Evolutionary conservation across 2,888 invertebrate species (phyloP), one percentile per base, ranked within the genome.

Genomic region (Parapristionchus giblindavisi): DNA sequence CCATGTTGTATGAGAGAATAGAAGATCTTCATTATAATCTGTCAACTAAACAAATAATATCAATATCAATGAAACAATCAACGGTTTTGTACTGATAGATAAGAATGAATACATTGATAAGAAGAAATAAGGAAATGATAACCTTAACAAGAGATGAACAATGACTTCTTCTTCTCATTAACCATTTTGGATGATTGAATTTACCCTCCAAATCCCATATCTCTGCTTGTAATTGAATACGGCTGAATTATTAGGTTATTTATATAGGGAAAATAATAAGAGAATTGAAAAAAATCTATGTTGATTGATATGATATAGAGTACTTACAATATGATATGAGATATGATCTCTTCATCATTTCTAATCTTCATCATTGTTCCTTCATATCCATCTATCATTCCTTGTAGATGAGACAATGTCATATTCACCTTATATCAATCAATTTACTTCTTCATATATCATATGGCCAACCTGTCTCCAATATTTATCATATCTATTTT

Each of bases 1-100:
- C 89, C 93, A 94, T 3, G 93, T 92, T 85, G 93, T 93, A 87
- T 95, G 95, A 0, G 93, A 92, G 27, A 93, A 91, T 78, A 92
- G 93, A 40, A 95, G 87, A 82, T 91, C 89, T 91, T 88, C 83
- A 78, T 90, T 89, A 78, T 91, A 91, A 0, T 92, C 21, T 61
- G 92, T 34, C 8, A 68, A 27, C 89, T 70, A 92, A 87, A 87
- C 92, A 92, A 8, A 43, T 14, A 27, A 61, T 24, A 61, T 32
- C n/a, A 3, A 43, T 43, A 14, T 43, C 92, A 92, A 77, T 43
- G 8, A n/a, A n/a, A n/a, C n/a, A n/a, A n/a, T n/a, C n/a, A n/a
- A n/a, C n/a, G n/a, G n/a, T n/a, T n/a, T n/a, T n/a, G n/a, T n/a
- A n/a, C n/a, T n/a, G n/a, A n/a, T n/a, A n/a, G n/a, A n/a, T n/a